These are phyloP conservation scores for Lindbergichthys nudifrons DNA, from an alignment of 2,797 vertebrate genomes.

Conservation along the genomic window DNA sequence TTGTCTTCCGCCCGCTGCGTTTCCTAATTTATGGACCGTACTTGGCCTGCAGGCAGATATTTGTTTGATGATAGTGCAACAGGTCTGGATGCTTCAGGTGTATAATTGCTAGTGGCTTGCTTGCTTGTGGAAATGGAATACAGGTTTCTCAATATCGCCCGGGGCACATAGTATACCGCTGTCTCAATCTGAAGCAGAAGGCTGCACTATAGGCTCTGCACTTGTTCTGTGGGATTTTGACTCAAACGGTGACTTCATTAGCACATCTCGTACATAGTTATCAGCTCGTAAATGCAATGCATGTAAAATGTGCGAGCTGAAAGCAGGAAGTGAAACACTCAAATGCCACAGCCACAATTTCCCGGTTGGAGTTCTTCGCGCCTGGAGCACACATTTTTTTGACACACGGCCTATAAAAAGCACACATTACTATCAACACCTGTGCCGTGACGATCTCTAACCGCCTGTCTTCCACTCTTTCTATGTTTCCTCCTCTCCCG, in stretches of 20 bases:
- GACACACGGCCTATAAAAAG: constrained; percentile 65
- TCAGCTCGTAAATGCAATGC: constrained; percentile 69
- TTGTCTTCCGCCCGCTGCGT: constrained; percentile 62
- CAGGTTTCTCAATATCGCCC: constrained; percentile 78
- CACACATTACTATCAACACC: constrained; percentile 69
- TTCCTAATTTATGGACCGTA: constrained; percentile 82
- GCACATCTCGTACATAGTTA: constrained; percentile 48
- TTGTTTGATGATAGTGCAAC: constrained; percentile 88
- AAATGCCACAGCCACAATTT: constrained; percentile 57
- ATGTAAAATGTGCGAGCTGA: constrained; percentile 54
- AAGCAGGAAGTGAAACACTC: constrained; percentile 45
- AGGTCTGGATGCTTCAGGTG: constrained; percentile 87
- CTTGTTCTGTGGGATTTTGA: constrained; percentile 55
- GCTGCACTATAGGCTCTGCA: constrained; percentile 32
- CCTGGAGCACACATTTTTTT: constrained; percentile 53
- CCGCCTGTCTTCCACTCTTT: constrained; percentile 29
- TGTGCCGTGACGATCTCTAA: constrained; percentile 48
- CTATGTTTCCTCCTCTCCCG: constrained; percentile 26
- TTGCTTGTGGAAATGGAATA: constrained; percentile 83
- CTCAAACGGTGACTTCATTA: constrained; percentile 62
- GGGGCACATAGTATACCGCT: constrained; percentile 66
- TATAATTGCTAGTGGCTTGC: constrained; percentile 86
- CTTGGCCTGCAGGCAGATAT: constrained; percentile 84
- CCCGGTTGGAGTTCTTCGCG: constrained; percentile 48
- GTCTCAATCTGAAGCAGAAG: constrained; percentile 43